phyloP scores from a whole-genome alignment of 1,140 invertebrate species.

The Rhyacophila brunnea region DNA sequence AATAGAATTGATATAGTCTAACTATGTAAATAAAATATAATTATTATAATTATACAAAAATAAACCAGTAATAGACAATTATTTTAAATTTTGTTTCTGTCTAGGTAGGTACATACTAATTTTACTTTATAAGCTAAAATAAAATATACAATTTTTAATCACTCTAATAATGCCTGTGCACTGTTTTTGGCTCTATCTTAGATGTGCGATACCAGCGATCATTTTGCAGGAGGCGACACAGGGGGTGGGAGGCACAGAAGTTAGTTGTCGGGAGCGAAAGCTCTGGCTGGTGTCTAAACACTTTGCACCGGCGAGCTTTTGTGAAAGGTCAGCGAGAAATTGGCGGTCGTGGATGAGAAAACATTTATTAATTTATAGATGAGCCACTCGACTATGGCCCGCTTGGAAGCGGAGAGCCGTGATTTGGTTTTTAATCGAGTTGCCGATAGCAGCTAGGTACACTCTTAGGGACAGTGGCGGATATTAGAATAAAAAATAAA shows the following conservation, averaged over 20 bases:
- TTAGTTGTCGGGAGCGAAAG: background rate
- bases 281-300: constrained; percentile 28
- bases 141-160: too few species aligned
- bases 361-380: constrained; percentile 37
- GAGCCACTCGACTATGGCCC: constrained; percentile 15
- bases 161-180: too few species aligned
- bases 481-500: background rate
- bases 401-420: constrained; percentile 15
- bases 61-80: too few species aligned
- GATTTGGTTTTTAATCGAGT: constrained; percentile 35
- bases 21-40: too few species aligned
- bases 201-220: background rate
- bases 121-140: too few species aligned
- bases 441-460: constrained; percentile 3
- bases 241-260: background rate
- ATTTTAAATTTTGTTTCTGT: too few species aligned
- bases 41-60: too few species aligned
- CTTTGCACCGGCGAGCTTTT: constrained; percentile 31
- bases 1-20: too few species aligned
- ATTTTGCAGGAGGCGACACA: background rate
- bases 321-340: constrained; percentile 36
- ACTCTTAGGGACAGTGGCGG: background rate
- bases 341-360: constrained; percentile 36
- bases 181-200: too few species aligned
- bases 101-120: too few species aligned